A percentile compares a stretch with the other conserved stretches of the same genome.
phyloP scores from a whole-genome alignment of 1,140 invertebrate genomes.

The Triops cancriformis region DNA sequence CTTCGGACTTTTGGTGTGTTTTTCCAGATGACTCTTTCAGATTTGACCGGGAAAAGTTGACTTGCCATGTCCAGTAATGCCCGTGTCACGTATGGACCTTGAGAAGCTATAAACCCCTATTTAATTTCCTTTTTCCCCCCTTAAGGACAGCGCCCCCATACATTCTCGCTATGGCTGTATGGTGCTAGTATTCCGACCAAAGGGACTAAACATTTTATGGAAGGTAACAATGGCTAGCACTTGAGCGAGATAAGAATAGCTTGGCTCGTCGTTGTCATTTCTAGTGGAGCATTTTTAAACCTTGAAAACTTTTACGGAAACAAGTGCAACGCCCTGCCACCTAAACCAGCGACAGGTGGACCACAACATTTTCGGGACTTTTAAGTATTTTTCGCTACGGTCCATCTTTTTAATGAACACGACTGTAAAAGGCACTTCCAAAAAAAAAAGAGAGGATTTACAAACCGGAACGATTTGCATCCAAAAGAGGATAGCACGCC shows the following conservation, averaged over 20 bases:
- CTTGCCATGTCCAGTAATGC: not conserved
- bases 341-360: not conserved
- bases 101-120: not conserved
- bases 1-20: not conserved
- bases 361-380: not conserved
- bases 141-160: not conserved
- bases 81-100: constrained; percentile 5
- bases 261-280: not conserved
- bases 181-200: not conserved
- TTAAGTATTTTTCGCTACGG: not conserved
- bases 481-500: not conserved
- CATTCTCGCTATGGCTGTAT: not conserved
- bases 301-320: not conserved
- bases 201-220: not conserved
- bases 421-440: not conserved
- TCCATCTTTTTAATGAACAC: constrained; percentile 1
- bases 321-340: constrained; percentile 8
- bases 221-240: not conserved
- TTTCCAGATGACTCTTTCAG: not conserved
- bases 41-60: not conserved
- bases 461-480: not conserved
- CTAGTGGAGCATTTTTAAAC: not conserved
- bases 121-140: not conserved
- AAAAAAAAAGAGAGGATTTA: not conserved
- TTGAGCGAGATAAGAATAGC: not conserved